Evolutionary conservation across 2,113 vertebrate genomes (phyloP).

Genomic region (Neodon shergylaensis): DNA sequence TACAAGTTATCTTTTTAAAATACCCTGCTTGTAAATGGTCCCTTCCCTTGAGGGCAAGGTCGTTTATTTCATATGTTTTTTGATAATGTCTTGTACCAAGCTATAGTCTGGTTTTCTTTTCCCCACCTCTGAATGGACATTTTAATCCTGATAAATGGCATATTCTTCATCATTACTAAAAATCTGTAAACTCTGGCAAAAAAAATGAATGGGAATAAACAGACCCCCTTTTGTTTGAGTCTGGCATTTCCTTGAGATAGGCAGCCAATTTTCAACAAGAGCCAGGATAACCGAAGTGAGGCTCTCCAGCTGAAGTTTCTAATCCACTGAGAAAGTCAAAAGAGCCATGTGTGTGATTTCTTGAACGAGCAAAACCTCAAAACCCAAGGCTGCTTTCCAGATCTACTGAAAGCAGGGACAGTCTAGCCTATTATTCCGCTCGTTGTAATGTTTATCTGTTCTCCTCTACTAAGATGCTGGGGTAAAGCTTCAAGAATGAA

Average conservation of each 20-base stretch:
- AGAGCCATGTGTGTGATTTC: slow-evolving; percentile 34
- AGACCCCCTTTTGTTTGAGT: neutral
- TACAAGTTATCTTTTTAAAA: neutral
- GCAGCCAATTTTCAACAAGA: neutral
- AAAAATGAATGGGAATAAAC: neutral
- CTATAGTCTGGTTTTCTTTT: slow-evolving; percentile 23
- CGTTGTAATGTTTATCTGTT: slow-evolving; percentile 33
- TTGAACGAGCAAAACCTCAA: slow-evolving; percentile 34
- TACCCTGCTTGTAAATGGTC: neutral
- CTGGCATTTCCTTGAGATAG: neutral
- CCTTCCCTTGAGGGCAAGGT: neutral
- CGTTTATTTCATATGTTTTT: slow-evolving; percentile 21
- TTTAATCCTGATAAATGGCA: slow-evolving; percentile 29
- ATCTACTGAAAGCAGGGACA: slow-evolving; percentile 37
- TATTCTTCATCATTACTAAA: slow-evolving; percentile 46
- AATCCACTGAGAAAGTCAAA: slow-evolving; percentile 41
- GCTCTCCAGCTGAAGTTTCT: neutral
- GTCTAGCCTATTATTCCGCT: slow-evolving; percentile 38
- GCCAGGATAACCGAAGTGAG: neutral
- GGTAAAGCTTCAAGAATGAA: slow-evolving; percentile 42
- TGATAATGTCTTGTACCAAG: slow-evolving; percentile 50
- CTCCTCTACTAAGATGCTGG: slow-evolving; percentile 33
- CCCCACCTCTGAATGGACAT: slow-evolving; percentile 19
- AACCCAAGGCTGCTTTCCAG: slow-evolving; percentile 31
- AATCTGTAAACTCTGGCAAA: slow-evolving; percentile 44